Evolutionary conservation across 23 tunicate genomes (phyloP).

Genomic region (Trididemnum miniatum): DNA sequence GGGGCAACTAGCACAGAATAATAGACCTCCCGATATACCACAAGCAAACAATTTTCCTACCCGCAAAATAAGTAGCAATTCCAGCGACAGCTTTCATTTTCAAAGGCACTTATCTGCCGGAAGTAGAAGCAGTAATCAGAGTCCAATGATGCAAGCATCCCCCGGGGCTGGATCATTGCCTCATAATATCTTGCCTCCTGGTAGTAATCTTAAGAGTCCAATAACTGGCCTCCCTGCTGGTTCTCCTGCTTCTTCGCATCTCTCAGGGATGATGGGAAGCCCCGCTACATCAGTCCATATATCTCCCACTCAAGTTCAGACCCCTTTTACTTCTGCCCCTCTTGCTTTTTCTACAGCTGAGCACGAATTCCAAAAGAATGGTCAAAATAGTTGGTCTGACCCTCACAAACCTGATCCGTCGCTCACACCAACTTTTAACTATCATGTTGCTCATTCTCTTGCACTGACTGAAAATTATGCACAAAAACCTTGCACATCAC

Average conservation of each 20-base stretch:
- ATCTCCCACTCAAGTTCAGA: background rate
- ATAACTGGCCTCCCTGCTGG: constrained; percentile 16
- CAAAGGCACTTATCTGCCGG: constrained; percentile 25
- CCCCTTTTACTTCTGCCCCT: background rate
- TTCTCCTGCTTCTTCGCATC: constrained; percentile 32
- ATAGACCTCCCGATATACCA: background rate
- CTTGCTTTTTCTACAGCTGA: background rate
- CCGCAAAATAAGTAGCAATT: constrained; percentile 39
- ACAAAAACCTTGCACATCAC: constrained; percentile 12
- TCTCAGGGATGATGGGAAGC: constrained; percentile 2
- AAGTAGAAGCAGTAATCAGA: constrained; percentile 35
- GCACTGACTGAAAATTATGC: constrained; percentile 7
- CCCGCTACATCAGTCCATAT: background rate
- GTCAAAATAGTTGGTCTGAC: background rate
- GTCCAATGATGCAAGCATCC: constrained; percentile 62
- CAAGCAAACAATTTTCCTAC: background rate
- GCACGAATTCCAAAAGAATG: background rate
- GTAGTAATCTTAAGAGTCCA: constrained; percentile 43
- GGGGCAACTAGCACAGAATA: too few relatives aligned
- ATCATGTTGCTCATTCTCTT: constrained; percentile 29
- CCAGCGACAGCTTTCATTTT: constrained; percentile 28
- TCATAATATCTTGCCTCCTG: constrained; percentile 18
- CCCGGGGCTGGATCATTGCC: constrained; percentile 22
- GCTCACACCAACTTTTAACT: constrained; percentile 5
- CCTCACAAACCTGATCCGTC: background rate